Conservation (phyloP, 2,888 invertebrate species). For the Perizoma affinitatum region DNA sequence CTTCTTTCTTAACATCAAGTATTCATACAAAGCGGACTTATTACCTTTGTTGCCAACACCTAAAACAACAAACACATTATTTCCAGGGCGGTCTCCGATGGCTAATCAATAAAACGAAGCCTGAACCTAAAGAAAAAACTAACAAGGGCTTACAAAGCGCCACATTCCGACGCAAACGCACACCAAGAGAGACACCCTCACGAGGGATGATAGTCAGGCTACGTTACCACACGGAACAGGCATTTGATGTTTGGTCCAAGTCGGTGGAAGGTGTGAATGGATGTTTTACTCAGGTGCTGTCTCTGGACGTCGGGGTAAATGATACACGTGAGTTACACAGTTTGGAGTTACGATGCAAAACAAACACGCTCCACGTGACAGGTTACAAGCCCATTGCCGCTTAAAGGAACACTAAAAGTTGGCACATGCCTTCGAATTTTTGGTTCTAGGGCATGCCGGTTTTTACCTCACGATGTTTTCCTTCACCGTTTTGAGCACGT, state of each 20-base stretch:
- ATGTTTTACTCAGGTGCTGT: slow-evolving; percentile 69
- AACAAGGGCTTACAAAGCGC: slow-evolving; percentile 3
- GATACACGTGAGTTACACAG: slow-evolving; percentile 58
- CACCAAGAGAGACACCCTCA: neutral
- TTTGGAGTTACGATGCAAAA: neutral
- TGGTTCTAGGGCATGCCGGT: too few relatives aligned
- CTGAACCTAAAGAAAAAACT: slow-evolving; percentile 37
- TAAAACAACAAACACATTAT: neutral
- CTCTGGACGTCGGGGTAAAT: slow-evolving; percentile 61
- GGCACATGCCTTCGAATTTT: too few relatives aligned
- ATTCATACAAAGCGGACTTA: too few relatives aligned
- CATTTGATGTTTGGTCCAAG: slow-evolving; percentile 74
- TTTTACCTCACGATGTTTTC: too few relatives aligned
- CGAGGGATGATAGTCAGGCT: slow-evolving; percentile 60
- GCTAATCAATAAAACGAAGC: slow-evolving; percentile 62
- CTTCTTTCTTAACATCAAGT: too few relatives aligned
- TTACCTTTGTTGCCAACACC: too few relatives aligned
- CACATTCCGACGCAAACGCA: slow-evolving; percentile 4
- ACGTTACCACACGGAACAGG: slow-evolving; percentile 62
- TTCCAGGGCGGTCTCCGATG: slow-evolving; percentile 67
- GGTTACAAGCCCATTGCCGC: too few relatives aligned
- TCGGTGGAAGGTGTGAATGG: slow-evolving; percentile 59
- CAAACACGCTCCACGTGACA: too few relatives aligned
- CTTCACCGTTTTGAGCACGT: too few relatives aligned
- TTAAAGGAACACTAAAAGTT: too few relatives aligned